Base-by-base conservation (phyloP, 2,888 invertebrate species). In the Drosophila planitibia region DNA sequence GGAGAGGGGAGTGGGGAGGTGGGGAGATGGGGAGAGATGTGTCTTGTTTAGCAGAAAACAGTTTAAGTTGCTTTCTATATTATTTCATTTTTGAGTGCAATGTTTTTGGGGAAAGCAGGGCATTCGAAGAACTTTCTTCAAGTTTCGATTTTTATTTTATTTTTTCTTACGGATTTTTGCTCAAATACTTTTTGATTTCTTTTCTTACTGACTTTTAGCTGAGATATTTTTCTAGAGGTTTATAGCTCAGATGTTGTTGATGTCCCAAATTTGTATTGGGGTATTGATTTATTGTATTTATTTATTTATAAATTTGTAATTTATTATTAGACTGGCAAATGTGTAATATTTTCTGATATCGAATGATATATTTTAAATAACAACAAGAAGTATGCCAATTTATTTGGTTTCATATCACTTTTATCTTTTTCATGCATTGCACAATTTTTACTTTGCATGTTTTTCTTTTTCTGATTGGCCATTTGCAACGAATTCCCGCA, bases 401-500 rank as follows among this genome's bases (percentile, higher is more conserved):
- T 79, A 33, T 47, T 53, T 51, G 33, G 55, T 19, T 53, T 19
- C 32, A 59, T 9, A 35, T 25, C 37, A 14, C 30, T 16, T 62
- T 51, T 49, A 47, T 25, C 25, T 47, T 47, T 25, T 52, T 32
- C 51, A 33, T 39, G 53, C 35, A 60, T 80, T 67, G 41, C 61
- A 30, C 66, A 66, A 75, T 44, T 39, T 51, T 41, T 39, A 44
- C 39, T 62, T 64, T 65, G 16, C 37, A 14, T 39, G 30, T 30
- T 35, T 52, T 52, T 51, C 16, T 35, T 22, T 55, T 35, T 65
- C 51, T 2, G 25, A 25, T 16, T 47, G 47, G 7, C 22, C 6
- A 7, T 68, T 59, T 70, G 63, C 28, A 73, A 70, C 54, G 66
- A 72, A 73, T 66, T 73, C 64, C 22, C 63, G 64, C 59, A 58